Base-by-base conservation (phyloP, 2,113 vertebrate species). In the Damaliscus lunatus region DNA sequence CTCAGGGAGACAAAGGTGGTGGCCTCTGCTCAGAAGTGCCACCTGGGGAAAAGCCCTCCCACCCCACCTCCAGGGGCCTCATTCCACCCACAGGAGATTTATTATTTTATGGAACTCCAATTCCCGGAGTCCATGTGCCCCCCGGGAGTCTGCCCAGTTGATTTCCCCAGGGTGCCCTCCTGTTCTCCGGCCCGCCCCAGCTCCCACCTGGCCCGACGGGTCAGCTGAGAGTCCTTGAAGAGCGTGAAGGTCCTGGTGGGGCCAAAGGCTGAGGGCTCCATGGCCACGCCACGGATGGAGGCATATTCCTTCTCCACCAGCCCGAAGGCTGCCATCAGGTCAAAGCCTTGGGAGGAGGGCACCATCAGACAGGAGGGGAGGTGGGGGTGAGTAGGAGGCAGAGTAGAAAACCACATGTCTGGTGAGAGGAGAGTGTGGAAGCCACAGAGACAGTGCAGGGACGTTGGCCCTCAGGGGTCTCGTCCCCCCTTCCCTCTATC, bases 261-360 rank as follows among this genome's bases (percentile, higher is more conserved):
- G 0, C 99, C 99, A 96, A 99, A 99, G 1, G 99, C 81, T 0
- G 99, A 99, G 1, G 99, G 99, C 57, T 99, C 99, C 77, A 99
- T 99, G 7, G 99, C 99, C 17, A 99, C 99, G 0, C 99, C 99
- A 10, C 99, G 99, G 77, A 99, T 92, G 0, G 99, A 99, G 14
- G 99, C 98, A 1, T 99, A 99, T 46, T 99, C 99, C 89, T 97
- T 99, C 94, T 98, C 99, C 6, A 99, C 99, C 80, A 99, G 98
- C 94, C 99, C 99, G 52, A 99, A 99, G 5, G 98, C 99, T 29
- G 99, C 99, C 99, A 99, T 99, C 99, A 99, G 99, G 98, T 99
- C 98, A 71, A 99, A 99, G 17, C 99, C 99, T 99, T 95, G 53
- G 40, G 27, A 5, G 4, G 13, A 0, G 10, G 27, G 19, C 5